phyloP scores from a whole-genome alignment of 2,113 vertebrate species.

The Siniperca chuatsi region DNA sequence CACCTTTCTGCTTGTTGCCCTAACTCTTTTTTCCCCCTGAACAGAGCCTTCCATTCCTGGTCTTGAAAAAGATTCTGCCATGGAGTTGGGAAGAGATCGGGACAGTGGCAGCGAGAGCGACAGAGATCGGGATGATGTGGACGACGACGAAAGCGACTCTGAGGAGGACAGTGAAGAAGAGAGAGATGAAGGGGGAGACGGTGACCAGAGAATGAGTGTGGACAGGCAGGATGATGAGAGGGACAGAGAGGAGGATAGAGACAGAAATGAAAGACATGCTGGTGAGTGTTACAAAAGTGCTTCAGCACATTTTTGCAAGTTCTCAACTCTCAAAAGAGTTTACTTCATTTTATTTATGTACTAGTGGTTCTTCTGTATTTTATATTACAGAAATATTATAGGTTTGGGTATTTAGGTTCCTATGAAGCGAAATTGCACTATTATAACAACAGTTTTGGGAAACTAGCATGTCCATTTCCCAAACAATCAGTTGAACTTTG shows the following conservation, averaged over 20 bases:
- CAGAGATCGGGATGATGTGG: constrained; percentile 86
- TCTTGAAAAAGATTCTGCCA: constrained; percentile 73
- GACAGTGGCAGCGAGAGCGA: constrained; percentile 93
- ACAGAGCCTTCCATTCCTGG: constrained; percentile 74
- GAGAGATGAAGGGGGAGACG: constrained; percentile 78
- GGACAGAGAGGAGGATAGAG: constrained; percentile 66
- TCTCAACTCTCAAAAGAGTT: background rate
- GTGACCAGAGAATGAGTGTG: constrained; percentile 64
- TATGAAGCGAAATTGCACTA: background rate
- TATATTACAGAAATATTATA: background rate
- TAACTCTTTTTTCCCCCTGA: background rate
- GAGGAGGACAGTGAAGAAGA: constrained; percentile 93
- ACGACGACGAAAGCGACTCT: constrained; percentile 87
- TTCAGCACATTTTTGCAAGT: background rate
- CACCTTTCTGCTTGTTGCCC: background rate
- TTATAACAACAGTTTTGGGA: background rate
- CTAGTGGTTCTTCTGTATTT: background rate
- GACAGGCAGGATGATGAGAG: constrained; percentile 73
- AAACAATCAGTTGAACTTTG: background rate
- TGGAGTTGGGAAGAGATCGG: constrained; percentile 88
- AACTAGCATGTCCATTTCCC: background rate
- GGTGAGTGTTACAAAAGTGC: constrained; percentile 49
- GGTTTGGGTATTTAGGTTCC: background rate
- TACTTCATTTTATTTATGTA: background rate
- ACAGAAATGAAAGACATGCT: constrained; percentile 65